A percentile compares a stretch with the other conserved stretches of the same genome.
phyloP scores from a whole-genome alignment of 2,888 invertebrate species.

The Leptopterna dolabrata region DNA sequence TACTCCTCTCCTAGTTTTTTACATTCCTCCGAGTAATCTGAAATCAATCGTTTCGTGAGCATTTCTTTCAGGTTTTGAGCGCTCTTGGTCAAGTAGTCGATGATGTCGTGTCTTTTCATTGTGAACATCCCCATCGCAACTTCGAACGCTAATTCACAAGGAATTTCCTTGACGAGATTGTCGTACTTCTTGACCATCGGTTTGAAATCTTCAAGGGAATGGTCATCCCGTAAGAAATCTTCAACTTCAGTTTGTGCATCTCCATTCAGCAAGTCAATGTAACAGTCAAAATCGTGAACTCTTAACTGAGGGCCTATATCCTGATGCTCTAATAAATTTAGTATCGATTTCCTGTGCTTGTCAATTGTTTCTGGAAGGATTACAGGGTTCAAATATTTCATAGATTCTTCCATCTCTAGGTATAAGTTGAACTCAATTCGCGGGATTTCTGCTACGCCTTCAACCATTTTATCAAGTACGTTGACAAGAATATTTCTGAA shows the following conservation, averaged over 20 bases:
- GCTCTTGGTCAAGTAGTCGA: conserved; percentile 76
- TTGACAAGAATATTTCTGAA: conserved; percentile 78
- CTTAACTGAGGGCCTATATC: conserved; percentile 79
- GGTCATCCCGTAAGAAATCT: conserved; percentile 75
- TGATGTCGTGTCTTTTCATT: conserved; percentile 83
- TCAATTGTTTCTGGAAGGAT: conserved; percentile 78
- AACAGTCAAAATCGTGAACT: conserved; percentile 82
- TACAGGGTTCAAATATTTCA: conserved; percentile 70
- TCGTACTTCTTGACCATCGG: conserved; percentile 69
- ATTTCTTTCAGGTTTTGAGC: conserved; percentile 78
- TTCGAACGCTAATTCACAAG: conserved; percentile 72
- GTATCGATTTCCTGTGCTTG: conserved; percentile 73
- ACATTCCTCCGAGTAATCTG: conserved; percentile 83
- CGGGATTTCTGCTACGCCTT: conserved; percentile 78
- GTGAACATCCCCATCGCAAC: conserved; percentile 86
- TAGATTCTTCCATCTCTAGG: conserved; percentile 71
- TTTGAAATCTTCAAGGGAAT: conserved; percentile 71
- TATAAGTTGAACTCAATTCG: conserved; percentile 84
- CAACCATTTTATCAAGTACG: conserved; percentile 80
- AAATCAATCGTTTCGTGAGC: conserved; percentile 79
- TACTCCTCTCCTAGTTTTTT: conserved; percentile 86
- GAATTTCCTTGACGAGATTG: conserved; percentile 69
- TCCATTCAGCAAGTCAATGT: conserved; percentile 81
- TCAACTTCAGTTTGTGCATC: conserved; percentile 70
- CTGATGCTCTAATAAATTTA: conserved; percentile 76